Base-by-base conservation (phyloP, 2,113 vertebrate genomes). In the Bufo gargarizans region DNA sequence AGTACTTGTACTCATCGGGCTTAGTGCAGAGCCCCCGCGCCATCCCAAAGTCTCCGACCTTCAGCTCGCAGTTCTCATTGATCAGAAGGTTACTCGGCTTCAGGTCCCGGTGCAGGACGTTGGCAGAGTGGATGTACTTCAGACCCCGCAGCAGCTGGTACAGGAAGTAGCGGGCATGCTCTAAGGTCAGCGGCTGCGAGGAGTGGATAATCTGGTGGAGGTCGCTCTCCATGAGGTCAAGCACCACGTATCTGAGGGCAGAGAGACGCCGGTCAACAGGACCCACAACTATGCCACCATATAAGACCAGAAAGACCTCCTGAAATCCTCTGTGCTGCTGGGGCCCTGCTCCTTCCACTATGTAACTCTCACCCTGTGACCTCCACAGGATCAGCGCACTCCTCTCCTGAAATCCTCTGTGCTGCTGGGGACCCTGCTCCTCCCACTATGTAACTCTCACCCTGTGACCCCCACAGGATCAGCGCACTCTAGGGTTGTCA, bases 121-220 rank as follows among this genome's bases (percentile, higher is more conserved):
- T 98, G 92, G 98, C 98, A 0, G 97, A 99, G 91, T 99, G 98
- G 93, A 99, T 96, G 88, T 99, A 99, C 90, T 99, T 99, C 76
- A 99, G 96, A 78, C 98, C 98, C 2, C 98, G 96, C 0, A 99
- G 95, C 0, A 99, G 96, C 88, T 99, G 98, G 90, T 99, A 99
- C 0, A 99, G 93, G 91, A 99, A 99, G 92, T 99, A 99, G 47
- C 97, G 97, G 0, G 97, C 97, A 58, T 99, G 98, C 90, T 99
- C 98, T 49, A 97, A 82, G 0, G 97, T 97, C 6, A 99, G 91
- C 0, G 97, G 96, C 77, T 99, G 98, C 0, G 94, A 86, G 0
- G 98, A 99, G 91, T 99, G 97, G 92, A 99, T 99, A 91, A 99
- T 99, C 94, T 99, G 98, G 92, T 99, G 98, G 0, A 99, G 93